Percentiles rank a stretch among this genome's conserved stretches.
Evolutionary conservation across 2,113 vertebrate genomes (phyloP).

Genomic region (Nyctereutes procyonoides): DNA sequence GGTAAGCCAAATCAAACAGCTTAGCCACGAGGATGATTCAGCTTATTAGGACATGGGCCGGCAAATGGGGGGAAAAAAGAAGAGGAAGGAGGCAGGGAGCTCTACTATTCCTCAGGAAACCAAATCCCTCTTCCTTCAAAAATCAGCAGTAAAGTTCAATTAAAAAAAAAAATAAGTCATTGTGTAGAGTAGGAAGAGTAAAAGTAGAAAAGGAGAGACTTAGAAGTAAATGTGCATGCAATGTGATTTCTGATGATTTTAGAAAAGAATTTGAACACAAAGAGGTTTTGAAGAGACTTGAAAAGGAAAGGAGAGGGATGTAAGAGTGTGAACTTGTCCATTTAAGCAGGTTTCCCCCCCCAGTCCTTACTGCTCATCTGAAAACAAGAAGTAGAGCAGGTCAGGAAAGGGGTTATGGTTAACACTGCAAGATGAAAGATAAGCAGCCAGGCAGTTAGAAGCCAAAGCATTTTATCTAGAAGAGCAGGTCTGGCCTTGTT

Average conservation of each 20-base stretch:
- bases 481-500: constrained; percentile 88
- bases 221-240: constrained; percentile 36
- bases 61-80: neutral
- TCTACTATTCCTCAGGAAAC: neutral
- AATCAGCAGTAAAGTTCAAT: neutral
- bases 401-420: constrained; percentile 87
- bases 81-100: neutral
- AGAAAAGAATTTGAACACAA: constrained; percentile 32
- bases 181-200: neutral
- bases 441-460: constrained; percentile 90
- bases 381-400: constrained; percentile 86
- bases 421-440: constrained; percentile 88
- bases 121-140: neutral
- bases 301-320: constrained; percentile 43
- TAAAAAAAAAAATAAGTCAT: neutral
- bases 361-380: constrained; percentile 78
- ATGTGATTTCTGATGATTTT: constrained; percentile 72
- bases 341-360: constrained; percentile 60
- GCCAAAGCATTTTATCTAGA: constrained; percentile 89
- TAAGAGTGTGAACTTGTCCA: constrained; percentile 72
- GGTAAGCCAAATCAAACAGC: constrained; percentile 68
- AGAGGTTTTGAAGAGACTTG: constrained; percentile 69
- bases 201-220: neutral
- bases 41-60: neutral
- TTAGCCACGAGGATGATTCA: constrained; percentile 60